These are phyloP conservation scores for human (Homo sapiens) DNA, from an alignment of 2,113 vertebrate genomes.

Conservation along the genomic window DNA sequence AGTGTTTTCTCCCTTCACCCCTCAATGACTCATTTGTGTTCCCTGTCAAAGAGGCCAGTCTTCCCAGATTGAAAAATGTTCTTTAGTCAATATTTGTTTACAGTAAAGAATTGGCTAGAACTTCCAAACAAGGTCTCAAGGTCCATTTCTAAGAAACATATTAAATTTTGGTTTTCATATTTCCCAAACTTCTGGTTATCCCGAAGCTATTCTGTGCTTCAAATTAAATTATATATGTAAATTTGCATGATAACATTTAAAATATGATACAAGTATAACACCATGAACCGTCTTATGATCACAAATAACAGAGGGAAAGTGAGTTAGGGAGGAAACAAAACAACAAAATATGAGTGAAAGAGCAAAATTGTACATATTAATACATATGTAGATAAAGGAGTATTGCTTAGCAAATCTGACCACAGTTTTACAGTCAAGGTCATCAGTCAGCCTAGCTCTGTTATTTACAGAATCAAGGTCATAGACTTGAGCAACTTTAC, in stretches of 20 bases:
- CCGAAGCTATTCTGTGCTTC: neutral
- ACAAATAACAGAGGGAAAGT: neutral
- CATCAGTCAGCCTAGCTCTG: neutral
- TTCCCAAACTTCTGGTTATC: neutral
- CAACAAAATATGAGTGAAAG: neutral
- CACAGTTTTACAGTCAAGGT: neutral
- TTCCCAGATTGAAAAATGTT: neutral
- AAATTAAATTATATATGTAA: neutral
- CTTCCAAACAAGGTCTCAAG: neutral
- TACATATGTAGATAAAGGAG: neutral
- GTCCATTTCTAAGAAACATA: neutral
- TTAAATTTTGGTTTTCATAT: neutral
- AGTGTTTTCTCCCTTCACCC: neutral
- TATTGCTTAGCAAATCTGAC: neutral
- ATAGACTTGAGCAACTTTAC: neutral
- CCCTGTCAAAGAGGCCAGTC: neutral
- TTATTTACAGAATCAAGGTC: neutral
- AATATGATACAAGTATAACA: neutral
- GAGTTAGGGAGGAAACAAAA: neutral
- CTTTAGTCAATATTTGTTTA: neutral
- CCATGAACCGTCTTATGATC: neutral
- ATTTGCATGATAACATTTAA: neutral
- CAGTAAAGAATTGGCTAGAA: neutral
- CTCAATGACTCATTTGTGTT: neutral
- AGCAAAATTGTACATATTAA: neutral